Percentiles rank a stretch among this genome's conserved stretches.
These are phyloP conservation scores for Drosophila maculinotata DNA, from an alignment of 2,888 invertebrate species.

Conservation along the genomic window DNA sequence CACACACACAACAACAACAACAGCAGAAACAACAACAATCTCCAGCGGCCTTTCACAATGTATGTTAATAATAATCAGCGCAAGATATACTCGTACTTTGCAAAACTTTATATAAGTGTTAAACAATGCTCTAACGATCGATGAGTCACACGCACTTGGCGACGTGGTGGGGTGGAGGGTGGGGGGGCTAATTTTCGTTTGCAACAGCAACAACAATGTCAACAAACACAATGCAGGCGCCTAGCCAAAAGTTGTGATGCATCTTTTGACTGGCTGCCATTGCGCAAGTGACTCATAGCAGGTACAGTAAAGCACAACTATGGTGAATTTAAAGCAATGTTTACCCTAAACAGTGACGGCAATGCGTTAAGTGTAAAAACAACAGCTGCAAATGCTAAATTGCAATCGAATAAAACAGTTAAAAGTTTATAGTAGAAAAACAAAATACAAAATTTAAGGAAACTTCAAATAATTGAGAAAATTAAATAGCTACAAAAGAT, in stretches of 20 bases:
- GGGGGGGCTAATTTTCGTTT: not conserved
- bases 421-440: too few relatives aligned
- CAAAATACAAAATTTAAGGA: too few relatives aligned
- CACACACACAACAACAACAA: not conserved
- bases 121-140: slow-evolving; percentile 43
- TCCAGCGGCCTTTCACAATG: slow-evolving; percentile 53
- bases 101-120: slow-evolving; percentile 51
- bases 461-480: too few relatives aligned
- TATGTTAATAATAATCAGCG: slow-evolving; percentile 45
- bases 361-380: too few relatives aligned
- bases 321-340: not conserved
- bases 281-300: slow-evolving; percentile 55
- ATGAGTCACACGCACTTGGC: slow-evolving; percentile 52
- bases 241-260: slow-evolving; percentile 76
- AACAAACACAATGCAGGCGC: slow-evolving; percentile 78
- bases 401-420: too few relatives aligned
- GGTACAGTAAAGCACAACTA: slow-evolving; percentile 43
- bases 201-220: slow-evolving; percentile 57
- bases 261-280: slow-evolving; percentile 69
- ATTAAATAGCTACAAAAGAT: too few relatives aligned
- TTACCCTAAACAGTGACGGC: too few relatives aligned
- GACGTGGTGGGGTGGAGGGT: too few relatives aligned
- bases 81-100: slow-evolving; percentile 45
- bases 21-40: slow-evolving; percentile 3
- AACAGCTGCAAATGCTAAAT: too few relatives aligned